Percentiles rank a stretch among this genome's conserved stretches.
phyloP scores from a whole-genome alignment of 2,888 invertebrate species.

The Volucella bombylans region DNA sequence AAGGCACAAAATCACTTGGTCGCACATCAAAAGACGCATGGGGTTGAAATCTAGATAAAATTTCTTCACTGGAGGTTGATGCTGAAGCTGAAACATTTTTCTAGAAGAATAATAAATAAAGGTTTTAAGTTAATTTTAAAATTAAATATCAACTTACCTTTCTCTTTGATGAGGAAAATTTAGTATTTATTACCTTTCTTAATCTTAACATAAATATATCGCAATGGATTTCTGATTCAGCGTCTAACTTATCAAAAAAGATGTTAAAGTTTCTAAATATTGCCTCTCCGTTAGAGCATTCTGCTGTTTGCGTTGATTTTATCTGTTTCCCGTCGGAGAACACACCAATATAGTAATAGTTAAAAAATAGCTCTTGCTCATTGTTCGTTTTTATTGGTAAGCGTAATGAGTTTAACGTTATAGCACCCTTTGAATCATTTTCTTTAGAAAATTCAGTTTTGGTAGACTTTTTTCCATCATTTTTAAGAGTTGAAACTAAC shows the following conservation, averaged over 20 bases:
- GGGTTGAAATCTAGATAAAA: conserved; percentile 80
- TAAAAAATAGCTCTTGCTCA: conserved; percentile 80
- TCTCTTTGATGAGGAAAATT: conserved; percentile 40
- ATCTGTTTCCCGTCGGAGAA: conserved; percentile 80
- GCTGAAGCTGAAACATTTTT: conserved; percentile 54
- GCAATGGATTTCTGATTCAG: conserved; percentile 82
- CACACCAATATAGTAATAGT: conserved; percentile 81
- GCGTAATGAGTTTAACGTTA: conserved; percentile 75
- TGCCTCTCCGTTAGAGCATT: conserved; percentile 78
- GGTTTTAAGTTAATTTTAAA: background rate
- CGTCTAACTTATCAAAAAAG: conserved; percentile 79
- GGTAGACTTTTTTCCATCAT: conserved; percentile 44
- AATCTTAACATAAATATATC: conserved; percentile 83
- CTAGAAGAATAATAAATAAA: conserved; percentile 44
- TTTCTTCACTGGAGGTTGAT: conserved; percentile 76
- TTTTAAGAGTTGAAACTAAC: conserved; percentile 80
- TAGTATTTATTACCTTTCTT: conserved; percentile 79
- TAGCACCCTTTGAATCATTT: conserved; percentile 60
- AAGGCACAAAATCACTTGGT: conserved; percentile 78
- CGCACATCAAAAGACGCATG: conserved; percentile 79
- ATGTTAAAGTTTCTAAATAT: conserved; percentile 80
- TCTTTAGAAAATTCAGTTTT: conserved; percentile 40
- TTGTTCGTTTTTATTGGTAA: conserved; percentile 78
- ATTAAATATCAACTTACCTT: conserved; percentile 52
- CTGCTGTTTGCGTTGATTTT: conserved; percentile 80